Percentiles rank a stretch among this genome's conserved stretches.
These are phyloP conservation scores for Halictus quadricinctus DNA, from an alignment of 2,888 invertebrate species.

Conservation along the genomic window DNA sequence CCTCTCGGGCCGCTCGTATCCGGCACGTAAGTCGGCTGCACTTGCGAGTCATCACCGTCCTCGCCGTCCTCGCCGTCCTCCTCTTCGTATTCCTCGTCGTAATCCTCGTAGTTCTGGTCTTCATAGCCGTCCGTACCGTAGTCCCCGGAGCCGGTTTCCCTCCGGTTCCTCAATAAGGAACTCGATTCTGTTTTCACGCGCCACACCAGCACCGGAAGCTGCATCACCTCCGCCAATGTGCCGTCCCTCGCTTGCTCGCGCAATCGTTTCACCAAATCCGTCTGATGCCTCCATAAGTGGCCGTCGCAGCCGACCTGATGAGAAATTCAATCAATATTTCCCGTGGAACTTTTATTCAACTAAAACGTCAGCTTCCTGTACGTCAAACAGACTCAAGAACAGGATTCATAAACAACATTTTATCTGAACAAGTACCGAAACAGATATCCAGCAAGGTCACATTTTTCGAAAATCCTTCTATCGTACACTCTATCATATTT, in stretches of 20 bases:
- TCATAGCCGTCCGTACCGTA: slow-evolving; percentile 77
- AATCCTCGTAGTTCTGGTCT: slow-evolving; percentile 78
- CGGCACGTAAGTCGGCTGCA: slow-evolving; percentile 62
- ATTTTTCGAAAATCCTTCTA: no score
- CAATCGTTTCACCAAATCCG: slow-evolving; percentile 87
- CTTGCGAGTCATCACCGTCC: slow-evolving; percentile 77
- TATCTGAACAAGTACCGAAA: no score
- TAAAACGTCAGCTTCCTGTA: neutral
- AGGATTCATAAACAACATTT: no score
- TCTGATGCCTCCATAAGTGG: slow-evolving; percentile 87
- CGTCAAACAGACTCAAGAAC: neutral
- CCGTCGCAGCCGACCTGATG: slow-evolving; percentile 90
- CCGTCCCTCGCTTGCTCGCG: slow-evolving; percentile 89
- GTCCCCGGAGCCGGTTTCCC: slow-evolving; percentile 80
- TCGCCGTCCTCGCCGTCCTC: slow-evolving; percentile 75
- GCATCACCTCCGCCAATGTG: slow-evolving; percentile 87
- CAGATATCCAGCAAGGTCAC: no score
- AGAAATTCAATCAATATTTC: neutral
- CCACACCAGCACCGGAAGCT: slow-evolving; percentile 89
- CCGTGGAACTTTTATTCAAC: neutral
- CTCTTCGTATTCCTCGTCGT: slow-evolving; percentile 77
- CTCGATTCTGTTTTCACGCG: slow-evolving; percentile 82
- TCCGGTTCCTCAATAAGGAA: slow-evolving; percentile 74
- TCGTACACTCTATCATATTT: no score
- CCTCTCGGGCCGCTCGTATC: slow-evolving; percentile 62